A percentile compares a stretch with the other conserved stretches of the same genome.
Evolutionary conservation across 2,113 vertebrate genomes (phyloP).

Genomic region (Phalacrocorax aristotelis): DNA sequence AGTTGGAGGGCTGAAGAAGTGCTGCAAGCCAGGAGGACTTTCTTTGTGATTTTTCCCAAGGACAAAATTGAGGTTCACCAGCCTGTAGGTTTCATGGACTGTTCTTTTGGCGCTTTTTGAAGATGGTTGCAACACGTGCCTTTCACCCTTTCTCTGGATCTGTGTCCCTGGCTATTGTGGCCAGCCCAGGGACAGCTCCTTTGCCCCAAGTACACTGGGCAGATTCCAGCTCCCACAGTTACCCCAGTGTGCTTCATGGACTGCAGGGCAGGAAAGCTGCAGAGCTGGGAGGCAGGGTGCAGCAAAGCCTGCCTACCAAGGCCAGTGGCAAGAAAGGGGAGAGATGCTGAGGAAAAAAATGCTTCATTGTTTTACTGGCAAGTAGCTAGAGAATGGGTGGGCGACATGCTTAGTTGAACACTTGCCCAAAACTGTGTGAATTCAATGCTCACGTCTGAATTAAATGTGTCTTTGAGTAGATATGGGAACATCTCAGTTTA

Average conservation of each 20-base stretch:
- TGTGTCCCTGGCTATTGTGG: not conserved
- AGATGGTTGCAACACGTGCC: fast-evolving
- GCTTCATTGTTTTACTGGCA: not conserved
- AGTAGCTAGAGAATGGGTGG: no score
- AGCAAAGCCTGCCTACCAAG: not conserved
- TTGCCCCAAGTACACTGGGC: not conserved
- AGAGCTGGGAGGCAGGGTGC: fast-evolving
- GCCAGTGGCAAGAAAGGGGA: not conserved
- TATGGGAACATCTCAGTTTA: not conserved
- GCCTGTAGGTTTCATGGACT: not conserved
- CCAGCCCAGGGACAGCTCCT: not conserved
- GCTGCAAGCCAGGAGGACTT: not conserved
- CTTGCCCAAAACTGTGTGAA: not conserved
- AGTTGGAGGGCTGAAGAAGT: not conserved
- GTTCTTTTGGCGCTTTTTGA: not conserved
- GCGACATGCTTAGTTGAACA: not conserved
- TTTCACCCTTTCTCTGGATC: not conserved
- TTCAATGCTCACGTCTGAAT: not conserved
- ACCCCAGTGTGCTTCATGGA: not conserved
- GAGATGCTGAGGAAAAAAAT: not conserved
- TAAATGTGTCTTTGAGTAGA: not conserved
- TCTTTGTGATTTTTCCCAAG: not conserved
- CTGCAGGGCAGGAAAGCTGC: not conserved
- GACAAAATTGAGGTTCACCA: not conserved
- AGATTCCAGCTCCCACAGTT: not conserved